Evolutionary conservation across 37 sponge, comb jelly and placozoan genomes (phyloP).

Genomic region (Lycopodina hypogea): DNA sequence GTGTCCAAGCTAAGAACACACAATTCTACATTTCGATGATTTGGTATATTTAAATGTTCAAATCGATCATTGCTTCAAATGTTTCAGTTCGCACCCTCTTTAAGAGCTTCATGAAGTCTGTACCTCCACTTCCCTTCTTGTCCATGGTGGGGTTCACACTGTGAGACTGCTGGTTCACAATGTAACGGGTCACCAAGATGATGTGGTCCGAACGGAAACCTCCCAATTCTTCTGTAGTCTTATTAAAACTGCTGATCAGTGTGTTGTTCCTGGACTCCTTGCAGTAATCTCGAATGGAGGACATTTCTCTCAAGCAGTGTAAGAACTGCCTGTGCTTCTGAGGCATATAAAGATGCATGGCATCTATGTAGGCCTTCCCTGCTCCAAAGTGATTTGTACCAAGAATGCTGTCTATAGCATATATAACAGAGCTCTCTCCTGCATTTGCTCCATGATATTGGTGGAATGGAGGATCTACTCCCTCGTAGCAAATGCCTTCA

Average conservation of each 20-base stretch:
- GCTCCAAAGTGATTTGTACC: constrained; percentile 35
- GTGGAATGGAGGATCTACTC: constrained; percentile 49
- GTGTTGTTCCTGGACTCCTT: neutral
- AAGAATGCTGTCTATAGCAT: constrained; percentile 55
- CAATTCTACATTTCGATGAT: too few species aligned
- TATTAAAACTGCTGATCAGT: constrained; percentile 37
- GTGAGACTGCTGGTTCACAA: constrained; percentile 45
- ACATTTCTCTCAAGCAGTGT: constrained; percentile 14
- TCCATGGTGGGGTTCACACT: constrained; percentile 48
- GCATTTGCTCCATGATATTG: constrained; percentile 66
- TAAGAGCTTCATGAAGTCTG: constrained; percentile 53
- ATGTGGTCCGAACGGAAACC: constrained; percentile 55
- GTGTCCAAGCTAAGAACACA: too few species aligned
- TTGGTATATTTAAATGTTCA: too few species aligned
- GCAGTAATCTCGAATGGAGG: constrained; percentile 53
- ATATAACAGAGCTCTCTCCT: constrained; percentile 64
- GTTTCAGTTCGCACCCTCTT: constrained; percentile 59
- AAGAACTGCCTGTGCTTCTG: constrained; percentile 58
- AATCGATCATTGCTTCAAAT: neutral
- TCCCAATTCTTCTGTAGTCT: constrained; percentile 38
- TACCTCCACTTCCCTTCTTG: constrained; percentile 67
- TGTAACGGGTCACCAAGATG: constrained; percentile 60
- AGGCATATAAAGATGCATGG: constrained; percentile 68
- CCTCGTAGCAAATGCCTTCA: constrained; percentile 71
- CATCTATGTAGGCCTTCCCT: constrained; percentile 30